Percentiles rank a stretch among this genome's conserved stretches.
Evolutionary conservation across 1,140 invertebrate species (phyloP).

Genomic region (Aphis craccivora): DNA sequence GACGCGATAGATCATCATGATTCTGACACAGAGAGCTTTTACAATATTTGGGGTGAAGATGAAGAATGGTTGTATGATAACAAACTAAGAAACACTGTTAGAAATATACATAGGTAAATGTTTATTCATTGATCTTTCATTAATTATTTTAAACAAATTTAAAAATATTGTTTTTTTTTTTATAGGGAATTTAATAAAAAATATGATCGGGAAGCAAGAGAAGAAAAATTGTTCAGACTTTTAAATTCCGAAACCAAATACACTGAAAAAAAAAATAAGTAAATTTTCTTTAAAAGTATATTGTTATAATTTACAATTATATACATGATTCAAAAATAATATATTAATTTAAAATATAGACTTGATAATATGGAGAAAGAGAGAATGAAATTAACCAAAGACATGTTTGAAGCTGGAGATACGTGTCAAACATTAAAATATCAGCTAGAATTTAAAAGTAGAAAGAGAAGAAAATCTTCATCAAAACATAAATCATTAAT

Average conservation of each 20-base stretch:
- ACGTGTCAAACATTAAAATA: neutral
- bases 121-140: neutral
- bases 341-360: neutral
- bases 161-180: neutral
- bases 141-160: neutral
- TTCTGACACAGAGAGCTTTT: slow-evolving; percentile 53
- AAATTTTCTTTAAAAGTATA: neutral
- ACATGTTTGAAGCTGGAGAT: slow-evolving; percentile 36
- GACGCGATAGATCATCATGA: slow-evolving; percentile 15
- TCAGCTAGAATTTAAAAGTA: neutral
- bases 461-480: neutral
- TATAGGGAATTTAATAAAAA: slow-evolving; percentile 34
- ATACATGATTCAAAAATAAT: neutral
- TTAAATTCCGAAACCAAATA: slow-evolving; percentile 10
- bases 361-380: neutral
- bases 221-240: slow-evolving; percentile 29
- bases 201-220: slow-evolving; percentile 33
- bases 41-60: slow-evolving; percentile 35
- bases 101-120: slow-evolving; percentile 50
- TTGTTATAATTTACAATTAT: neutral
- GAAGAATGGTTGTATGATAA: slow-evolving; percentile 28
- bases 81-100: slow-evolving; percentile 7
- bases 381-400: slow-evolving; percentile 28
- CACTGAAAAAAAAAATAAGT: slow-evolving; percentile 23
- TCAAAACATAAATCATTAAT: neutral